Evolutionary conservation across 2,113 vertebrate species (phyloP).

Genomic region (Chitala chitala): DNA sequence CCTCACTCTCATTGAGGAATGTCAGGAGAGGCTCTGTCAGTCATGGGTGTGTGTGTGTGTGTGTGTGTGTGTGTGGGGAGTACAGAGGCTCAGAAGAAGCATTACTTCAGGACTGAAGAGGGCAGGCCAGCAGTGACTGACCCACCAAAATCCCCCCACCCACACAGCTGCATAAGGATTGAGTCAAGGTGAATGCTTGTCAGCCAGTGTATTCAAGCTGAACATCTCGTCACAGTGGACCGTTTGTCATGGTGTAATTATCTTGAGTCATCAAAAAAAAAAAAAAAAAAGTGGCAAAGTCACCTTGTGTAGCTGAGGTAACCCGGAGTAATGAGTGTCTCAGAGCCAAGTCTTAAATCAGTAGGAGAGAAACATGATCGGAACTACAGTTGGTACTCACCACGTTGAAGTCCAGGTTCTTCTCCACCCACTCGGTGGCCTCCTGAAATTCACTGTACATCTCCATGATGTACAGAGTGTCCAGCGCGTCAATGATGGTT

Average conservation of each 20-base stretch:
- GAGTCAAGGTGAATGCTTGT: neutral
- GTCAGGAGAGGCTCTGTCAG: neutral
- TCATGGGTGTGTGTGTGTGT: too few species aligned
- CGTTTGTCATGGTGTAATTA: neutral
- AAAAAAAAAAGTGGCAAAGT: neutral
- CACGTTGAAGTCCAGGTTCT: conserved; percentile 91
- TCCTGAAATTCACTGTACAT: conserved; percentile 91
- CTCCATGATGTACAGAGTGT: conserved; percentile 91
- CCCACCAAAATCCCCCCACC: neutral
- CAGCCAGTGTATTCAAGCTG: neutral
- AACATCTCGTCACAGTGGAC: neutral
- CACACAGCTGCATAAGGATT: neutral
- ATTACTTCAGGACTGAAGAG: too few species aligned
- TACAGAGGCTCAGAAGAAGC: too few species aligned
- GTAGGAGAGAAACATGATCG: too few species aligned
- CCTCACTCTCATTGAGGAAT: neutral
- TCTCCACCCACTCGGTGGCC: conserved; percentile 88
- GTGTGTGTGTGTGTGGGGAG: too few species aligned
- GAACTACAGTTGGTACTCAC: conserved; percentile 58
- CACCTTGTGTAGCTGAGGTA: neutral
- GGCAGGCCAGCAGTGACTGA: too few species aligned
- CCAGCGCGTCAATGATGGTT: conserved; percentile 92
- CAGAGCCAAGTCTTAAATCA: neutral
- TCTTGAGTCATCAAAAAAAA: neutral
- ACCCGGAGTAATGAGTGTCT: neutral